Evolutionary conservation across 2,888 invertebrate genomes (phyloP).

Genomic region (Drosophila antonietae): DNA sequence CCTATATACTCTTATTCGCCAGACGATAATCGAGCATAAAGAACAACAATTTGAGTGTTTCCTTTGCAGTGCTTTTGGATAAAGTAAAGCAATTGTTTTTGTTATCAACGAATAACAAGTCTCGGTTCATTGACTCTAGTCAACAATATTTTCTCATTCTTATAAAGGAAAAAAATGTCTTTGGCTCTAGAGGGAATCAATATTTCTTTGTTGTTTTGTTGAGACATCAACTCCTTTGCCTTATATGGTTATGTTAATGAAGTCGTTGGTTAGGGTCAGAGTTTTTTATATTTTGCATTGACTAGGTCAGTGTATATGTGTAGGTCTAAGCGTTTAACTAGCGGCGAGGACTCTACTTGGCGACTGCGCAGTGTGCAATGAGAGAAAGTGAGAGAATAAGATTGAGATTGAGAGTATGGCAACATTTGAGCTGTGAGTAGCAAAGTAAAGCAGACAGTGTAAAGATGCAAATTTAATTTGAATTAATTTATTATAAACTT

Average conservation of each 20-base stretch:
- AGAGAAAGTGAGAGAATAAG: background rate
- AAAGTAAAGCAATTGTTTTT: background rate
- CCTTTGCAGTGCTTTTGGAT: constrained; percentile 5
- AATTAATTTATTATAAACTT: too few relatives aligned
- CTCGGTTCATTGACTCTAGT: constrained; percentile 4
- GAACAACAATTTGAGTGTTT: constrained; percentile 10
- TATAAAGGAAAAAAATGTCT: background rate
- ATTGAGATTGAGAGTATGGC: background rate
- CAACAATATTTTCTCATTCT: background rate
- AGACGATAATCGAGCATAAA: background rate
- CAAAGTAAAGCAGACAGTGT: constrained; percentile 12
- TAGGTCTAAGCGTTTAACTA: constrained; percentile 34
- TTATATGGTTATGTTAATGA: constrained; percentile 61
- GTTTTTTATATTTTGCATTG: constrained; percentile 55
- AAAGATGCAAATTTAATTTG: background rate
- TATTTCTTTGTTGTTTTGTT: background rate
- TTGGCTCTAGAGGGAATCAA: constrained; percentile 9
- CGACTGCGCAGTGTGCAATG: constrained; percentile 56
- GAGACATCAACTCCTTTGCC: constrained; percentile 32
- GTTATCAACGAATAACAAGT: constrained; percentile 15
- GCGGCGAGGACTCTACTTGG: constrained; percentile 14
- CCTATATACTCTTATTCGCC: background rate
- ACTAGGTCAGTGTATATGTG: constrained; percentile 77
- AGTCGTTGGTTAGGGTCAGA: constrained; percentile 25
- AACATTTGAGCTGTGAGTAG: constrained; percentile 18